These are phyloP conservation scores for Coelopa pilipes DNA, from an alignment of 2,888 invertebrate species.

Conservation along the genomic window DNA sequence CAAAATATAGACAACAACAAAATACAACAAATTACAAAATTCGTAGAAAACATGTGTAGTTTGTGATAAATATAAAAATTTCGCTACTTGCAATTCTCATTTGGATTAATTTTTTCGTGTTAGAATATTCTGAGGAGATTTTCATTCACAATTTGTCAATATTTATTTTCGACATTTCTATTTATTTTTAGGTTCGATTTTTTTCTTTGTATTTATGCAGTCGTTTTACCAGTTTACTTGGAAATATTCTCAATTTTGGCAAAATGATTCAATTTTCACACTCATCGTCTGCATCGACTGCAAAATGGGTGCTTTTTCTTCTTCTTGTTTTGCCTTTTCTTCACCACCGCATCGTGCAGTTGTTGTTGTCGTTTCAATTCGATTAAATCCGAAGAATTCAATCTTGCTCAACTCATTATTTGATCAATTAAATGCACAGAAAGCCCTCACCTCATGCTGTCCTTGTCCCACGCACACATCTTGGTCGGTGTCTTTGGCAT, in stretches of 20 bases:
- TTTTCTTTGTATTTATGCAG: background rate
- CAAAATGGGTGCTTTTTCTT: no score
- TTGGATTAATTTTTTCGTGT: no score
- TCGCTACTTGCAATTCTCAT: no score
- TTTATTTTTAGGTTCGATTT: background rate
- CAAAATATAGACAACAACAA: no score
- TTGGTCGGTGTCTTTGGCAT: background rate
- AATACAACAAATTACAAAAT: background rate
- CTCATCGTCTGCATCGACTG: background rate
- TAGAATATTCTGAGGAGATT: no score
- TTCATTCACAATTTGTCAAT: no score
- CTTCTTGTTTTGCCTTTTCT: no score
- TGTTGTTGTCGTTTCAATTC: background rate
- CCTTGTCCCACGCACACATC: background rate
- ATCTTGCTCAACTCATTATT: slow-evolving; percentile 6
- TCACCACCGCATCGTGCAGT: background rate
- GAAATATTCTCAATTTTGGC: background rate
- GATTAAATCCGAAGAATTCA: slow-evolving; percentile 1
- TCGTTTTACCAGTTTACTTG: background rate
- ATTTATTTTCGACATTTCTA: background rate
- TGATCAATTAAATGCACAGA: background rate
- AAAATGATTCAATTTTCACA: background rate
- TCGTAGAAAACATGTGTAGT: no score
- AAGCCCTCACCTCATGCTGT: background rate
- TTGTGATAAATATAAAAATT: no score